Evolutionary conservation across 2,888 invertebrate genomes (phyloP).

Genomic region (Campopleginae sp.): DNA sequence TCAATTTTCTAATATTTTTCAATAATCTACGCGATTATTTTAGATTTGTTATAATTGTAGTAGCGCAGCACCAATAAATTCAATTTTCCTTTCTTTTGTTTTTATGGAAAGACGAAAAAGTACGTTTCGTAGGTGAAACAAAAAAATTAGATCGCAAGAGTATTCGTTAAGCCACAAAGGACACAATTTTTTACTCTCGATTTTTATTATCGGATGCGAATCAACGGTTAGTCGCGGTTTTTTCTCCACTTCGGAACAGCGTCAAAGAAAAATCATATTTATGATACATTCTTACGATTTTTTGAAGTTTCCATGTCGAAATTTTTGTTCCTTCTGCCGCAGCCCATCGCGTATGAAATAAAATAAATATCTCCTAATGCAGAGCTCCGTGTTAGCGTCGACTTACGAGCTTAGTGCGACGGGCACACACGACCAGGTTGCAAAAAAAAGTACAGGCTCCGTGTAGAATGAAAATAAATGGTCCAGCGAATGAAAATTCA

Average conservation of each 20-base stretch:
- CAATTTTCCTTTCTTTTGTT: not conserved
- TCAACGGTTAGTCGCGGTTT: slow-evolving; percentile 37
- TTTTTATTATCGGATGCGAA: slow-evolving; percentile 17
- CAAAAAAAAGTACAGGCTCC: slow-evolving; percentile 28
- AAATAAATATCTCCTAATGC: slow-evolving; percentile 27
- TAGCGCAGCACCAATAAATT: slow-evolving; percentile 28
- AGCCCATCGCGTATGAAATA: slow-evolving; percentile 30
- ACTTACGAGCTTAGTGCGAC: slow-evolving; percentile 55
- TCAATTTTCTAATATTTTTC: not conserved
- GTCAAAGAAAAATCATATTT: slow-evolving; percentile 30
- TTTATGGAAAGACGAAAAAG: slow-evolving; percentile 8
- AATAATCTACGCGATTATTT: not conserved
- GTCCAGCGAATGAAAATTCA: slow-evolving; percentile 6
- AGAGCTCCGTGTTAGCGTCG: slow-evolving; percentile 34
- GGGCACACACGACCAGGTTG: slow-evolving; percentile 51
- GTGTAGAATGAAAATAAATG: slow-evolving; percentile 21
- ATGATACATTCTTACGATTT: slow-evolving; percentile 33
- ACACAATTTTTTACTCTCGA: not conserved
- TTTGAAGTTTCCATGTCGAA: slow-evolving; percentile 19
- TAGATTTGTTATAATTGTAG: slow-evolving; percentile 6
- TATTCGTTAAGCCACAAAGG: not conserved
- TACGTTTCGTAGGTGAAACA: not conserved
- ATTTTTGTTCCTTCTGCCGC: slow-evolving; percentile 18
- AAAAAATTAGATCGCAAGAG: not conserved
- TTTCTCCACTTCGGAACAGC: slow-evolving; percentile 6